Evolutionary conservation across 2,113 vertebrate species (phyloP), one percentile per base, ranked within the genome.

Genomic region (Hippocampus zosterae): DNA sequence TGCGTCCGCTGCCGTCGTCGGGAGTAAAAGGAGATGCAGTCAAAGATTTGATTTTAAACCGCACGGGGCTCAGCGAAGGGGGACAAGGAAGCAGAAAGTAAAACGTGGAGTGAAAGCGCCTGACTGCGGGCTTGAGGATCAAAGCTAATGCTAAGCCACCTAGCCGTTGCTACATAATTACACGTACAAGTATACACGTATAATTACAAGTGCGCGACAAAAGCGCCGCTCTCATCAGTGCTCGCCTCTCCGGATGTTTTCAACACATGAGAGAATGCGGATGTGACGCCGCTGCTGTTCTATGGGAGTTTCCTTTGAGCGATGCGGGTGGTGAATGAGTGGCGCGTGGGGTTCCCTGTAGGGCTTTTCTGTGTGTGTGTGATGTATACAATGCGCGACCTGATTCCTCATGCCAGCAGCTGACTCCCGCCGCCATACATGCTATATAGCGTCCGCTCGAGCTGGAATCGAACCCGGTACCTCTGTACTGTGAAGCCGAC

Each of bases 21-120:
- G 70, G 76, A 84, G 80, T 67, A 67, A 79, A 3, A 29, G 29
- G 76, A 63, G 76, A 76, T 68, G 69, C 77, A 61, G 67, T 75
- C 80, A 78, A 77, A 84, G 72, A 85, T 88, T 82, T 79, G 81
- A 81, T 84, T 71, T 77, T 76, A 84, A 78, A 72, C 72, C 48
- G 50, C 13, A 65, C 3, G 5, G n/a, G 25, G 77, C 76, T 70
- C 72, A 62, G 71, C 77, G 71, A 73, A 81, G 69, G 69, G 69
- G 75, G 71, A 44, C 13, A 73, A 80, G 57, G 37, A n/a, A n/a
- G n/a, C n/a, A n/a, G n/a, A n/a, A n/a, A n/a, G n/a, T n/a, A n/a
- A n/a, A n/a, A n/a, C n/a, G n/a, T n/a, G n/a, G n/a, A n/a, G n/a
- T n/a, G n/a, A n/a, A n/a, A n/a, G n/a, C n/a, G n/a, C n/a, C n/a